phyloP scores from a whole-genome alignment of 2,797 vertebrate species.

The Agapornis canus region DNA sequence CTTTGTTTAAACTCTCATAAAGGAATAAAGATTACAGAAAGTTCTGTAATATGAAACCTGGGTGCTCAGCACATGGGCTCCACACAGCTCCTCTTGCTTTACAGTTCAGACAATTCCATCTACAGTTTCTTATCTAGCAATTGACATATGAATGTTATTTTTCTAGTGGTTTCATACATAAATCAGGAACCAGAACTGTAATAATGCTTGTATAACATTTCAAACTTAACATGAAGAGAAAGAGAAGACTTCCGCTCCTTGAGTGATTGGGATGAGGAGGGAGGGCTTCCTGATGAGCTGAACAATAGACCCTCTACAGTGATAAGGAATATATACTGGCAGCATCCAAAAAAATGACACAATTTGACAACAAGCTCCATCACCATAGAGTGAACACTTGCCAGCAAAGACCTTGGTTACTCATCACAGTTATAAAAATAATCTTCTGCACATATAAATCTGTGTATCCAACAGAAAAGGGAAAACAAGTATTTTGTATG shows the following conservation, averaged over 20 bases:
- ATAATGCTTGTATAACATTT: neutral
- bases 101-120: neutral
- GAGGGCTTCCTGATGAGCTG: neutral
- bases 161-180: neutral
- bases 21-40: neutral
- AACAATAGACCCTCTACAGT: neutral
- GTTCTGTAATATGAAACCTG: neutral
- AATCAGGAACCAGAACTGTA: neutral
- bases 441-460: neutral
- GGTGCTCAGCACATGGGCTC: rapidly evolving
- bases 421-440: neutral
- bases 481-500: neutral
- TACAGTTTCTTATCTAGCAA: neutral
- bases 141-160: neutral
- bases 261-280: rapidly evolving
- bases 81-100: neutral
- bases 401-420: neutral
- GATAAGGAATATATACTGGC: neutral
- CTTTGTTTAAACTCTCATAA: neutral
- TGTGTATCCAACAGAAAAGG: neutral
- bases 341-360: neutral
- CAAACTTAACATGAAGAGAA: neutral
- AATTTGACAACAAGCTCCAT: neutral
- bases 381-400: neutral
- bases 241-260: neutral